A percentile compares a stretch with the other conserved stretches of the same genome.
phyloP scores from a whole-genome alignment of 35 echinoderm and acorn worm genomes.

The Ophioderma brevispina region DNA sequence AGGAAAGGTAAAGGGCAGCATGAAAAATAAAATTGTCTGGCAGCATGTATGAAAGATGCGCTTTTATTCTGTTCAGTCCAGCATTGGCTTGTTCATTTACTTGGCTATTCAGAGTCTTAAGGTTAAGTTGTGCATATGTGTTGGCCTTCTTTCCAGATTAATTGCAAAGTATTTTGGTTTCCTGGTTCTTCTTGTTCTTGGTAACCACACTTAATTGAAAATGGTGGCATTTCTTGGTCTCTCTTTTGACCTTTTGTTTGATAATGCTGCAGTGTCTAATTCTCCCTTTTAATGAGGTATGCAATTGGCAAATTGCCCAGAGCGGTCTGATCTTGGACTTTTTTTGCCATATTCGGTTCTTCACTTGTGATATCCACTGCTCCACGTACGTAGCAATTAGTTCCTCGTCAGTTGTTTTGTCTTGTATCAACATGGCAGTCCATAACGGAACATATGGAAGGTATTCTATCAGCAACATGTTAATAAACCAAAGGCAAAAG shows the following conservation, averaged over 20 bases:
- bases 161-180: too few relatives aligned
- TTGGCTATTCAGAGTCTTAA: neutral
- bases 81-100: slow-evolving; percentile 29
- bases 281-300: neutral
- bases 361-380: neutral
- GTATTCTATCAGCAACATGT: neutral
- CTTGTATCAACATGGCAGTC: neutral
- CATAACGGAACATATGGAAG: neutral
- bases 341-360: neutral
- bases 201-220: too few relatives aligned
- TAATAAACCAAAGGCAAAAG: neutral
- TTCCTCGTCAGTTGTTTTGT: neutral
- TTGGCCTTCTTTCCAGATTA: too few relatives aligned
- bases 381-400: neutral
- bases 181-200: too few relatives aligned
- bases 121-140: too few relatives aligned
- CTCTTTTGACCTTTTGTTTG: neutral
- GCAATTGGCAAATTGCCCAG: neutral
- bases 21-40: neutral
- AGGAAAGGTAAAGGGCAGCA: neutral
- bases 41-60: slow-evolving; percentile 3
- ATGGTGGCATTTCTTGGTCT: too few relatives aligned
- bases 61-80: slow-evolving; percentile 31
- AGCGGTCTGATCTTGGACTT: neutral
- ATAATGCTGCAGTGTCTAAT: neutral